phyloP scores from a whole-genome alignment of 1,140 invertebrate genomes.

The Neodiprion lecontei region DNA sequence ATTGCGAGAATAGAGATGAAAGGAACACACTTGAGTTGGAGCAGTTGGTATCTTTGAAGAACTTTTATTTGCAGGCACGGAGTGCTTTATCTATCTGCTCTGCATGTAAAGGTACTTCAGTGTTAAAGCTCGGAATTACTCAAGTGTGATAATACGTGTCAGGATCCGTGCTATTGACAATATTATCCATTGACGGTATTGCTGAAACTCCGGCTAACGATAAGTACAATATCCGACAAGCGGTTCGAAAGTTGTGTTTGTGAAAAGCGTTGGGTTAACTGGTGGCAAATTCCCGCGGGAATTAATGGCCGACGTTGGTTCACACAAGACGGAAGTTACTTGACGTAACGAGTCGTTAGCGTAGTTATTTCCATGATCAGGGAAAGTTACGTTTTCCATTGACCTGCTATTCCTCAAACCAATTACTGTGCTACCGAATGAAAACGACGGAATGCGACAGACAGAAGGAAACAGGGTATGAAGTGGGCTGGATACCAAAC shows the following conservation, averaged over 20 bases:
- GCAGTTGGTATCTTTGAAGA: background rate
- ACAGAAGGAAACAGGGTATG: background rate
- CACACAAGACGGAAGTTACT: background rate
- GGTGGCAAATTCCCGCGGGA: background rate
- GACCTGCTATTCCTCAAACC: background rate
- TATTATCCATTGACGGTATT: too few species aligned
- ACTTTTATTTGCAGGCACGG: background rate
- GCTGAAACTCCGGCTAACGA: too few species aligned
- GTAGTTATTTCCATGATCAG: background rate
- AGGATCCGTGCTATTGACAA: too few species aligned
- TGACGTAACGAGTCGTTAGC: background rate
- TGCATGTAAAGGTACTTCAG: too few species aligned
- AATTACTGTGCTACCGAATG: background rate
- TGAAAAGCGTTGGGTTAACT: background rate
- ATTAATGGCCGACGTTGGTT: background rate
- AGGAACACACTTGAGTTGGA: background rate
- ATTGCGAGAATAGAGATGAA: background rate
- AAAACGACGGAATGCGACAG: background rate
- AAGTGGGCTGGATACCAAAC: background rate
- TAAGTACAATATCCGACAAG: too few species aligned
- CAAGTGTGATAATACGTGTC: too few species aligned
- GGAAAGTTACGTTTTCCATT: background rate
- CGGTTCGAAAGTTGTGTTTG: too few species aligned
- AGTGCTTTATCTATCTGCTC: too few species aligned
- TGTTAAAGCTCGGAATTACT: too few species aligned